Evolutionary conservation across 2,797 vertebrate genomes (phyloP).

Genomic region (Alauda arvensis): DNA sequence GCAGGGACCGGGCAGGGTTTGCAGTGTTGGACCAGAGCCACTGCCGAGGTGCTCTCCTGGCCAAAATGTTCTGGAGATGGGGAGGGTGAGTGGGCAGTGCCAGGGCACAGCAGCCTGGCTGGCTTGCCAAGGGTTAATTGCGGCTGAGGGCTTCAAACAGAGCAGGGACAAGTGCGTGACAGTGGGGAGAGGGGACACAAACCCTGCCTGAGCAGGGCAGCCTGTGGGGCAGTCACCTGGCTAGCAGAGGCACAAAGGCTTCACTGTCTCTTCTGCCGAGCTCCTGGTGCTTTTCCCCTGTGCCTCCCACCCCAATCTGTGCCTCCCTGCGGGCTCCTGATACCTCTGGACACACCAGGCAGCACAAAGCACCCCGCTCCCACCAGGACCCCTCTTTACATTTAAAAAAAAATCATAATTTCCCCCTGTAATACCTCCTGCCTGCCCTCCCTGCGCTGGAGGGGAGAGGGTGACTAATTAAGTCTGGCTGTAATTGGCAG

Average conservation of each 20-base stretch:
- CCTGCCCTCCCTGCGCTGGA: not conserved
- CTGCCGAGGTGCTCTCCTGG: not conserved
- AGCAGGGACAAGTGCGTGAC: not conserved
- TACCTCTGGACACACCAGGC: not conserved
- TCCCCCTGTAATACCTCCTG: not conserved
- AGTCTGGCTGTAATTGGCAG: not conserved
- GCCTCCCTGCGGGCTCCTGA: not conserved
- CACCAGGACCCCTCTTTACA: not conserved
- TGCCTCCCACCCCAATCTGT: not conserved
- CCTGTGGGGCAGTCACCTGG: not conserved
- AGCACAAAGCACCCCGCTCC: not conserved
- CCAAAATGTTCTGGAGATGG: not conserved
- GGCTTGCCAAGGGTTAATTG: not conserved
- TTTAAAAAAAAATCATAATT: not conserved
- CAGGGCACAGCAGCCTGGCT: not conserved
- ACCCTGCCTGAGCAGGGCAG: not conserved
- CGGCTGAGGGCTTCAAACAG: not conserved
- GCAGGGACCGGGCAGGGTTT: not conserved
- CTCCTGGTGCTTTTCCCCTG: not conserved
- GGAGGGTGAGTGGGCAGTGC: not conserved
- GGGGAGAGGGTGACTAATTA: slow-evolving; percentile 18
- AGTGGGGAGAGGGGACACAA: not conserved
- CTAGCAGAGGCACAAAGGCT: not conserved
- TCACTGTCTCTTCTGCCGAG: not conserved
- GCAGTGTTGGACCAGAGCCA: not conserved